phyloP scores from a whole-genome alignment of 1,140 invertebrate species.

The Leptinotarsa undecemlineata region DNA sequence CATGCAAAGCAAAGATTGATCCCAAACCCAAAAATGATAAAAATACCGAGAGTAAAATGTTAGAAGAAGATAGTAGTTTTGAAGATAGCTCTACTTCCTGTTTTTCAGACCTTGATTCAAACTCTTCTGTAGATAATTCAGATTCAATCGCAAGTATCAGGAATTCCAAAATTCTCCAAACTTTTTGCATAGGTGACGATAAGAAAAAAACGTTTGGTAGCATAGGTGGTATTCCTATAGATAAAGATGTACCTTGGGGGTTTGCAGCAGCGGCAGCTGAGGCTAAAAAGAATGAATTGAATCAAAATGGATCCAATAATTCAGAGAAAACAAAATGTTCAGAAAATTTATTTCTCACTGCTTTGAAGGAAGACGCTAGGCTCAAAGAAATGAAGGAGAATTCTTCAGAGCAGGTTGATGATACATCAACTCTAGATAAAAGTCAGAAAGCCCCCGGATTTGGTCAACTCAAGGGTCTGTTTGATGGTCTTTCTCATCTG shows the following conservation, averaged over 20 bases:
- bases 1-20: background rate
- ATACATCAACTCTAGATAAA: conserved; percentile 28
- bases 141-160: conserved; percentile 36
- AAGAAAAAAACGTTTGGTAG: conserved; percentile 57
- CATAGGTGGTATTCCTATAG: conserved; percentile 55
- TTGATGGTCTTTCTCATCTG: conserved; percentile 83
- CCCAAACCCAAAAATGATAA: background rate
- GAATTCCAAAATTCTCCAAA: conserved; percentile 39
- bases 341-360: conserved; percentile 34
- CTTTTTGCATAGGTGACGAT: conserved; percentile 29
- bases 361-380: conserved; percentile 28
- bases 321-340: conserved; percentile 12
- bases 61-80: background rate
- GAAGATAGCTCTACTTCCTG: conserved; percentile 51
- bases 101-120: conserved; percentile 50
- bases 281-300: conserved; percentile 59
- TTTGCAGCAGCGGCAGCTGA: conserved; percentile 72
- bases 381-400: conserved; percentile 28
- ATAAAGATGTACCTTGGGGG: conserved; percentile 72
- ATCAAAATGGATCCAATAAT: background rate
- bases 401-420: conserved; percentile 22
- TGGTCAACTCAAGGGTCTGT: conserved; percentile 74
- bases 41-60: conserved; percentile 24
- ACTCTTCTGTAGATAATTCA: conserved; percentile 38
- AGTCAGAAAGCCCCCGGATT: conserved; percentile 55